Base-by-base conservation (phyloP, 1,140 invertebrate genomes). In the Dermatophagoides farinae region DNA sequence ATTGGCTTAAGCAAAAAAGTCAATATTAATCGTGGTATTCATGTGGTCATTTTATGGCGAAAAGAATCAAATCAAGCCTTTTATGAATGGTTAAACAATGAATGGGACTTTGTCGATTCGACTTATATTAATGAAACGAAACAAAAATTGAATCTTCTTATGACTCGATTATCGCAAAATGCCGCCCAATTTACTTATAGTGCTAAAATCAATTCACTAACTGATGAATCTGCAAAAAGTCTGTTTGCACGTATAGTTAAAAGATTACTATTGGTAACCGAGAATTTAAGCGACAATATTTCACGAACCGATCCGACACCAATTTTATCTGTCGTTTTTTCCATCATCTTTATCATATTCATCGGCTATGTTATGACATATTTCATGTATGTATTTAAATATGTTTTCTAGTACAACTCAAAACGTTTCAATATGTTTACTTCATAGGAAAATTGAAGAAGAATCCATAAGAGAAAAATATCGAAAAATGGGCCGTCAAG, bases 331-430 rank as follows among this genome's bases (percentile, higher is more conserved):
- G 78, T 90, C 31, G 66, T 90, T 37, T 81, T 81, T 54, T 88
- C 88, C 9, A 76, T 91, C 55, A 71, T 81, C 52, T 80, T 91
- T 62, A 85, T 93, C 67, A 75, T 85, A 61, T 78, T 78, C 47
- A 80, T 83, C 60, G 86, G 86, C 5, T 92, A 89, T 71, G 77
- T 88, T 55, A 87, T 93, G 83, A 81, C 84, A 16, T 87, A 89
- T 71, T 76, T 92, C 68, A 84, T 88, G 78, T 85, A 74, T 76
- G 0, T 67, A 68, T 59, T 64, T 65, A 11, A 65, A 68, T 31
- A 4, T 31, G 2, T 31, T 31, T 31, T 31, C 31, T 31, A 31
- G 2, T 31, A 2, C 37, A 60, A 67, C 40, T 49, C 18, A 37
- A 40, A 31, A 6, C 37, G 37, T 61, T 23, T 22, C 25, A 31